Evolutionary conservation across 1,140 invertebrate genomes (phyloP), one percentile per base, ranked within the genome.

Genomic region (Chironomus striatipennis): DNA sequence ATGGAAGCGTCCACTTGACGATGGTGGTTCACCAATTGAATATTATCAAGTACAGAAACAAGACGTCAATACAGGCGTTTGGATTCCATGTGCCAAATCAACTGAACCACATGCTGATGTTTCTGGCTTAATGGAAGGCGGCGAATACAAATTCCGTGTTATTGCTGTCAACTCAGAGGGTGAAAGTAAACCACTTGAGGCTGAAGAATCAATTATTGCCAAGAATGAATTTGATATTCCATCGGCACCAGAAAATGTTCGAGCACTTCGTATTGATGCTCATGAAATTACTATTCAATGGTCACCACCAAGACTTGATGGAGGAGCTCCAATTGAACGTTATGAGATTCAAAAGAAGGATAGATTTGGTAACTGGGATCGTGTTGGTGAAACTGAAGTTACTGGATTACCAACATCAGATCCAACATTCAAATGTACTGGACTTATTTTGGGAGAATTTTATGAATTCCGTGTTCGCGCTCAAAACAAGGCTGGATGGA

Each of bases 221-320:
- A 98, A 98, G 85, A 97, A 98, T 91, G 96, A 96, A 75, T 99
- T 92, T 80, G 94, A 97, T 80, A 93, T 97, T 83, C 97, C 98
- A 75, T 94, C 93, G 75, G 93, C 95, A 78, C 97, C 95, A 12
- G 92, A 92, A 75, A 91, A 96, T 78, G 88, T 98, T 7, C 89
- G 92, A 80, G 91, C 97, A 34, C 92, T 93, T 0, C 97, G 99
- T 81, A 99, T 95, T 93, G 95, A 98, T 84, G 96, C 95, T 78
- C 93, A 98, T 80, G 93, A 95, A 79, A 94, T 97, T 73, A 93
- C 95, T 81, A 88, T 97, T 7, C 89, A 90, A 78, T 97, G 94
- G 94, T 88, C 87, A 7, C 89, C 93, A 75, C 94, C 94, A 0
- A 83, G 86, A 43, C 86, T 87, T 24, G 94, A 97, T 79, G 94